These are phyloP conservation scores for Ormyrus rosae DNA, from an alignment of 2,888 invertebrate genomes.

Conservation along the genomic window DNA sequence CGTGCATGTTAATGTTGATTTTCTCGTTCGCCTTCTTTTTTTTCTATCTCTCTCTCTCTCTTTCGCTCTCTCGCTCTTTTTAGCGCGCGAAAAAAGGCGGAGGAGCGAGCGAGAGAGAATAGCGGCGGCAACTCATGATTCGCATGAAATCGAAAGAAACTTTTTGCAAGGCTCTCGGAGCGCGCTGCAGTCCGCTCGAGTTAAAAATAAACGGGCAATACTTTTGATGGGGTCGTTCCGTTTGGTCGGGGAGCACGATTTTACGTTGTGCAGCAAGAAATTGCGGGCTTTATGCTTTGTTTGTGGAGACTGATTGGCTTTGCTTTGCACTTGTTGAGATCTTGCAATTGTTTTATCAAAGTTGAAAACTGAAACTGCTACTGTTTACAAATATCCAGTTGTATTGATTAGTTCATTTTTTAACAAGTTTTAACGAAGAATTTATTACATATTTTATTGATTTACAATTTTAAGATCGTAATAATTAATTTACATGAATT, in stretches of 20 bases:
- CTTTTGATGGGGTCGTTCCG: conserved; percentile 9
- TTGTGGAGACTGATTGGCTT: too few species aligned
- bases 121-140: not conserved
- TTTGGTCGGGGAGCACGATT: too few species aligned
- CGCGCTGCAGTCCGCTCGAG: conserved; percentile 8
- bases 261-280: too few species aligned
- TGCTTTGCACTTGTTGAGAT: too few species aligned
- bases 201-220: conserved; percentile 11
- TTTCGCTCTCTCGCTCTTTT: not conserved
- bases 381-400: too few species aligned
- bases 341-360: too few species aligned
- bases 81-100: not conserved
- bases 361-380: too few species aligned
- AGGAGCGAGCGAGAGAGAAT: not conserved
- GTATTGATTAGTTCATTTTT: too few species aligned
- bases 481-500: not conserved
- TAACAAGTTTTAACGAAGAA: too few species aligned
- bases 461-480: too few species aligned
- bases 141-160: conserved; percentile 3
- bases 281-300: too few species aligned
- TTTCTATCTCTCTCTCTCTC: not conserved
- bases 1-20: conserved; percentile 48
- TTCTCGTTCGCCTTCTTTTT: conserved; percentile 40
- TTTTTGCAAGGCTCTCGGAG: not conserved
- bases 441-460: too few species aligned